phyloP scores from a whole-genome alignment of 37 sponge, comb jelly and placozoan species.

The Tethya wilhelma region DNA sequence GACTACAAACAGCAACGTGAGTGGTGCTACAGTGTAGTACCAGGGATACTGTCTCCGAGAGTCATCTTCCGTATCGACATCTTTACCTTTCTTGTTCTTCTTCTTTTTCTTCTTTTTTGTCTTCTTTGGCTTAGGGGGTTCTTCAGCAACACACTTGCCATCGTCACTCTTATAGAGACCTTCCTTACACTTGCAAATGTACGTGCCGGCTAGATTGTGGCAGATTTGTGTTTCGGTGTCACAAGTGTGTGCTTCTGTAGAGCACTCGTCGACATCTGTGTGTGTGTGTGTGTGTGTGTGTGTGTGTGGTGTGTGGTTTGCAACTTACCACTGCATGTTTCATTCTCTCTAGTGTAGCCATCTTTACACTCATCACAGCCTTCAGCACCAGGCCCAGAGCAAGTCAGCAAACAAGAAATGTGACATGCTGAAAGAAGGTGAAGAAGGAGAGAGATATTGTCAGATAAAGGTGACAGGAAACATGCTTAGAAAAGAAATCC shows the following conservation, averaged over 20 bases:
- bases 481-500: background rate
- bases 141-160: slow-evolving; percentile 63
- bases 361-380: slow-evolving; percentile 74
- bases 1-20: slow-evolving; percentile 12
- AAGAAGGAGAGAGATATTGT: background rate
- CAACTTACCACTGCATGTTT: slow-evolving; percentile 67
- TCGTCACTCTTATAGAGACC: slow-evolving; percentile 50
- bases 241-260: slow-evolving; percentile 26
- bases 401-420: slow-evolving; percentile 38
- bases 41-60: slow-evolving; percentile 29
- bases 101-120: slow-evolving; percentile 32
- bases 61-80: slow-evolving; percentile 1
- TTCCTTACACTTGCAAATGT: slow-evolving; percentile 73
- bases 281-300: no score
- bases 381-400: slow-evolving; percentile 64
- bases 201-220: slow-evolving; percentile 61
- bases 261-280: slow-evolving; percentile 74
- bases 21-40: slow-evolving; percentile 58
- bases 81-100: slow-evolving; percentile 31
- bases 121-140: slow-evolving; percentile 1
- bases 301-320: no score
- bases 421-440: slow-evolving; percentile 88
- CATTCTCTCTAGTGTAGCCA: slow-evolving; percentile 68
- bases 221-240: slow-evolving; percentile 70
- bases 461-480: background rate